Conservation (phyloP, 2,797 vertebrate genomes). For the Staurois parvus region DNA sequence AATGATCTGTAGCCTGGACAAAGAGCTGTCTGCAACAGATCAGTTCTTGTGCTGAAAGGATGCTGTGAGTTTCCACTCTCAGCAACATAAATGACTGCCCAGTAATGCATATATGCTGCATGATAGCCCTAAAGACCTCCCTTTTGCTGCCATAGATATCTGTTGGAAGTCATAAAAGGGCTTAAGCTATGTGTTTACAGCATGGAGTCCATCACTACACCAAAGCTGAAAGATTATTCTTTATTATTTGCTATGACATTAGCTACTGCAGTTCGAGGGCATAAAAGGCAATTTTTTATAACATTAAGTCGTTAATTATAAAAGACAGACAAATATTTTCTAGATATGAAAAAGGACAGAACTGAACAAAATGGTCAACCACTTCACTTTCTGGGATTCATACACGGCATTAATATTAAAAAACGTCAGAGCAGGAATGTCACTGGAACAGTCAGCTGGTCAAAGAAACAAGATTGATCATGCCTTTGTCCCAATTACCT, state of each 20-base stretch:
- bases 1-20: too few relatives aligned
- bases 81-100: too few relatives aligned
- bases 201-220: not conserved
- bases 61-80: too few relatives aligned
- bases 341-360: conserved; percentile 1
- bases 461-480: conserved; percentile 25
- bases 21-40: too few relatives aligned
- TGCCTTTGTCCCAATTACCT: conserved; percentile 10
- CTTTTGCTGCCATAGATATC: too few relatives aligned
- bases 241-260: not conserved
- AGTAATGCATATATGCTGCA: too few relatives aligned
- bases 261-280: not conserved
- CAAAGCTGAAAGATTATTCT: not conserved
- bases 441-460: not conserved
- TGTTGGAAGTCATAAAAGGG: too few relatives aligned
- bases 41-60: too few relatives aligned
- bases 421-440: conserved; percentile 43
- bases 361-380: conserved; percentile 28
- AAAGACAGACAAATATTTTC: conserved; percentile 12
- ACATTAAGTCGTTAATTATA: conserved; percentile 18
- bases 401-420: conserved; percentile 22
- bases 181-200: too few relatives aligned
- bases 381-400: conserved; percentile 24
- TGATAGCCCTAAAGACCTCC: too few relatives aligned
- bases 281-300: not conserved